phyloP scores from a whole-genome alignment of 2,888 invertebrate species.

The Chironomus tentans region DNA sequence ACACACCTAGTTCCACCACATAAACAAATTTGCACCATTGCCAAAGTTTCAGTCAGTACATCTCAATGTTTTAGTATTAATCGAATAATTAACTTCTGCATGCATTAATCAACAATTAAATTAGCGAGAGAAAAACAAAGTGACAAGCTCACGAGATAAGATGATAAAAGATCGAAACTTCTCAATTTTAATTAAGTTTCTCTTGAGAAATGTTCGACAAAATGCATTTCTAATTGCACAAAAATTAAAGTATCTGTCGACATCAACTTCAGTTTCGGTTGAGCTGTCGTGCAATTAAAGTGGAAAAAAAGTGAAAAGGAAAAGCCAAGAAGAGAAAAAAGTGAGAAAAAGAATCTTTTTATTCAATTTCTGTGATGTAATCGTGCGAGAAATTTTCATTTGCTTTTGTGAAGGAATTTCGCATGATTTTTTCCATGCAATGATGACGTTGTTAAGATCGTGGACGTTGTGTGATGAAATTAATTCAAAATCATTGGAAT shows the following conservation, averaged over 20 bases:
- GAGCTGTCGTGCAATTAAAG: conserved; percentile 17
- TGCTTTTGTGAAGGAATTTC: not conserved
- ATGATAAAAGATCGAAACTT: too few species aligned
- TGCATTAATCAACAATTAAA: not conserved
- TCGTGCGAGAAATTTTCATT: not conserved
- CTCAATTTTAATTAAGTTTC: too few species aligned
- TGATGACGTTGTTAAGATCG: not conserved
- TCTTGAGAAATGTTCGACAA: not conserved
- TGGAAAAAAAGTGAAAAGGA: conserved; percentile 8
- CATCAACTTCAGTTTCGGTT: conserved; percentile 21
- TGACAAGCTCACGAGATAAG: too few species aligned
- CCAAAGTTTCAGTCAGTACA: too few species aligned
- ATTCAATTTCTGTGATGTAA: conserved; percentile 19
- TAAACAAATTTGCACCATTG: too few species aligned
- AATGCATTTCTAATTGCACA: not conserved
- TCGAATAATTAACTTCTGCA: too few species aligned
- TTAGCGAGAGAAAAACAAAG: not conserved
- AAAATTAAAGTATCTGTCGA: not conserved
- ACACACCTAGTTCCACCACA: too few species aligned
- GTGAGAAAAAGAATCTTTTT: conserved; percentile 7
- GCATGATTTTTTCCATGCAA: conserved; percentile 5
- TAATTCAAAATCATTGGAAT: not conserved
- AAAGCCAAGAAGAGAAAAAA: not conserved
- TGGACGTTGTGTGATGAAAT: not conserved
- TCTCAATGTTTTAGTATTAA: too few species aligned